These are phyloP conservation scores for Odocoileus virginianus DNA, from an alignment of 2,113 vertebrate species.

Conservation along the genomic window DNA sequence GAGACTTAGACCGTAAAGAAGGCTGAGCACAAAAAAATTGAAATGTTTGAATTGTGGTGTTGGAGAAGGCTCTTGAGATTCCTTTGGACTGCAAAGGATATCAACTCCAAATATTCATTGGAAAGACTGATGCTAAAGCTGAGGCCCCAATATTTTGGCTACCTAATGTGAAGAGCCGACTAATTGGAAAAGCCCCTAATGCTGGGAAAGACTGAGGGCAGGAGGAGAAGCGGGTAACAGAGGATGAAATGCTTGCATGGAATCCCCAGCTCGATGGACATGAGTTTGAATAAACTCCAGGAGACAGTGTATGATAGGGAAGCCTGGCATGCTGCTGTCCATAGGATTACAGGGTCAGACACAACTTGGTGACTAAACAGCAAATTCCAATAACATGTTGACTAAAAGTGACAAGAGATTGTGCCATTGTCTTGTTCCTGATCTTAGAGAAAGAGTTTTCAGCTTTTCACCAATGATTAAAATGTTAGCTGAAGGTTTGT, in stretches of 20 bases:
- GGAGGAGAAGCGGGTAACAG: not conserved
- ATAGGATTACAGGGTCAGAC: not conserved
- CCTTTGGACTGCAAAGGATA: not conserved
- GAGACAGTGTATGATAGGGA: not conserved
- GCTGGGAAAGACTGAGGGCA: not conserved
- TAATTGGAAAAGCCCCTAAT: not conserved
- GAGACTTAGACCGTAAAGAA: not conserved
- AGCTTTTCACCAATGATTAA: not conserved
- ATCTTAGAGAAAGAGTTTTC: not conserved
- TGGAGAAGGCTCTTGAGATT: not conserved
- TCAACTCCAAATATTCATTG: not conserved
- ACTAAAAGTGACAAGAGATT: not conserved
- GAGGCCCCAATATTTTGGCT: not conserved
- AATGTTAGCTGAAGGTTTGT: not conserved
- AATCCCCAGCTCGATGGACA: not conserved
- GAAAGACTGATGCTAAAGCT: not conserved
- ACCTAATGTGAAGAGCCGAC: not conserved
- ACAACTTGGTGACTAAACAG: not conserved
- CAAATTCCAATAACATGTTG: not conserved
- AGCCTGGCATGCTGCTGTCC: not conserved
- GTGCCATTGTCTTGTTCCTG: not conserved
- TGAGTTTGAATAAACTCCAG: not conserved
- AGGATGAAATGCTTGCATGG: not conserved
- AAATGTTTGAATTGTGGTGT: not conserved
- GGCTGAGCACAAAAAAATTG: not conserved